Percentiles rank a stretch among this genome's conserved stretches.
Evolutionary conservation across 2,113 vertebrate species (phyloP).

Genomic region (Spheniscus mendiculus): DNA sequence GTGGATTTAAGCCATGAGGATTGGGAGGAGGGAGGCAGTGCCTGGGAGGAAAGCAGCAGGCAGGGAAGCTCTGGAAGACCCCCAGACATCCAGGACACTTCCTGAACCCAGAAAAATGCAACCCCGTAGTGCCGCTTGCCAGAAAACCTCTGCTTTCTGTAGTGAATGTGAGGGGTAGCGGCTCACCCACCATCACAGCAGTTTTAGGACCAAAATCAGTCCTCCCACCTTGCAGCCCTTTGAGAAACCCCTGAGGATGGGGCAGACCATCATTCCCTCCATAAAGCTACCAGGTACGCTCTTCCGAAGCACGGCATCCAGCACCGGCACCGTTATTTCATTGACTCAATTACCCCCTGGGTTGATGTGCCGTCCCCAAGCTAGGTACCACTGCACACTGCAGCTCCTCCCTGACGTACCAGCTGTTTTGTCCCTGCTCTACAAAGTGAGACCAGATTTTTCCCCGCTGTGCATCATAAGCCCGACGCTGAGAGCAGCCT

Average conservation of each 20-base stretch:
- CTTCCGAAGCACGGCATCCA: background rate
- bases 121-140: fast-evolving
- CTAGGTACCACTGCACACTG: no score
- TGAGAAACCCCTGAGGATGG: background rate
- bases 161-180: fast-evolving
- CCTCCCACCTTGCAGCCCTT: background rate
- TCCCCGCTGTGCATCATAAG: fast-evolving
- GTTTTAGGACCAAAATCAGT: background rate
- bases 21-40: background rate
- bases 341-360: background rate
- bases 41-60: background rate
- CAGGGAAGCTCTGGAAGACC: background rate
- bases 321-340: background rate
- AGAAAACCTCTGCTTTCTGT: background rate
- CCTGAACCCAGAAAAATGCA: fast-evolving
- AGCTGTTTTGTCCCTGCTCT: background rate
- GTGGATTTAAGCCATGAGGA: background rate
- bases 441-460: background rate
- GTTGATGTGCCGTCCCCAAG: background rate
- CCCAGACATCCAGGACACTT: background rate
- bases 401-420: background rate
- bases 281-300: background rate
- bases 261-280: background rate
- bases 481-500: fast-evolving
- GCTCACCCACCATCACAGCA: background rate